Evolutionary conservation across 2,888 invertebrate species (phyloP), one percentile per base, ranked within the genome.

Genomic region (Amiota mariae): DNA sequence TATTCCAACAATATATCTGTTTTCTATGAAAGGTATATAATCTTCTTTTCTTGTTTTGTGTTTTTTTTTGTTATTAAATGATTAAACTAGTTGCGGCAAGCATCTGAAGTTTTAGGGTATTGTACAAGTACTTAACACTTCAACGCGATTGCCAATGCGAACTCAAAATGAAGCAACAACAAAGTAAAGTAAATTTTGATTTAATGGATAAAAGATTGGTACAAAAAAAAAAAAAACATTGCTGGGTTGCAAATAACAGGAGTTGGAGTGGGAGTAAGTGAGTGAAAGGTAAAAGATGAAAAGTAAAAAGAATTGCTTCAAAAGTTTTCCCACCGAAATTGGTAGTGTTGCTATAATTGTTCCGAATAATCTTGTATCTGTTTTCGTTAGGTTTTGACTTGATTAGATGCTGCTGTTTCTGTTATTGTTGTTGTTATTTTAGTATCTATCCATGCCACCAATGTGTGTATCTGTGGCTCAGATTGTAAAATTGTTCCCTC

Each of bases 71-170:
- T 36, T 36, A 36, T 36, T 36, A 36, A 6, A 36, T 36, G 2
- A 36, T 36, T 36, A 36, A 6, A 36, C 8, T 6, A 36, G 36
- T 36, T 36, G 36, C 46, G 63, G 77, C 77, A 77, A 77, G 75
- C 66, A 48, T 57, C 24, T 72, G 51, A 66, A 72, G 24, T 73
- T 48, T 67, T 67, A 46, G 57, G 56, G 20, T 46, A 66, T 47
- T 6, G 73, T 72, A 68, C 72, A 73, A 78, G 79, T 81, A 86
- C 86, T 85, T 86, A 85, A 82, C 84, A 85, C 84, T 81, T 85
- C 86, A 82, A 85, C 86, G 77, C 80, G 75, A 74, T 71, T 49
- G 51, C 51, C 49, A 12, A 49, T 15, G n/a, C 72, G 75, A 76
- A 80, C 74, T 24, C 71, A 75, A 75, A 77, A 51, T 71, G 71